Percentiles rank a stretch among this genome's conserved stretches.
Conservation (phyloP, 2,888 invertebrate genomes). For the Machimus atricapillus region DNA sequence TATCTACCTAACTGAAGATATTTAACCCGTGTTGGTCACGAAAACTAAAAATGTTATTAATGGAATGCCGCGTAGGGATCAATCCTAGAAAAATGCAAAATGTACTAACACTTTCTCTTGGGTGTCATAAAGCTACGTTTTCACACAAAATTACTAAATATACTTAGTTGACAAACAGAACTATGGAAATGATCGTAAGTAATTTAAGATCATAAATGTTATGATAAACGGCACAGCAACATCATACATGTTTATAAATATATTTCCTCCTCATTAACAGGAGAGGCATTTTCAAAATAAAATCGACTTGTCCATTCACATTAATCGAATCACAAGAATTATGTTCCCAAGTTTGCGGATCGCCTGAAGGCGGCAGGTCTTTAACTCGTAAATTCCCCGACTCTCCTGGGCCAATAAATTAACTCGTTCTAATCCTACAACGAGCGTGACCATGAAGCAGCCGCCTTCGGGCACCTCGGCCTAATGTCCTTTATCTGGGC, state of each 20-base stretch:
- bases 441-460: background rate
- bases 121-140: no score
- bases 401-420: background rate
- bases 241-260: background rate
- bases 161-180: no score
- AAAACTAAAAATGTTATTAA: no score
- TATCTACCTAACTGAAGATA: no score
- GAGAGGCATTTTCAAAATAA: background rate
- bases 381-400: background rate
- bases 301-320: background rate
- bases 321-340: background rate
- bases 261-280: background rate
- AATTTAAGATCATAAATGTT: background rate
- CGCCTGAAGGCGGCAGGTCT: background rate
- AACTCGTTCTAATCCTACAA: background rate
- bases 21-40: no score
- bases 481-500: background rate
- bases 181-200: background rate
- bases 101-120: no score
- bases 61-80: no score
- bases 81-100: no score
- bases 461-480: background rate
- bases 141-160: no score
- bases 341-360: background rate
- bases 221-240: background rate